Percentiles rank a stretch among this genome's conserved stretches.
phyloP scores from a whole-genome alignment of 64 coral and sea anemone genomes.

The Stylophora pistillata region DNA sequence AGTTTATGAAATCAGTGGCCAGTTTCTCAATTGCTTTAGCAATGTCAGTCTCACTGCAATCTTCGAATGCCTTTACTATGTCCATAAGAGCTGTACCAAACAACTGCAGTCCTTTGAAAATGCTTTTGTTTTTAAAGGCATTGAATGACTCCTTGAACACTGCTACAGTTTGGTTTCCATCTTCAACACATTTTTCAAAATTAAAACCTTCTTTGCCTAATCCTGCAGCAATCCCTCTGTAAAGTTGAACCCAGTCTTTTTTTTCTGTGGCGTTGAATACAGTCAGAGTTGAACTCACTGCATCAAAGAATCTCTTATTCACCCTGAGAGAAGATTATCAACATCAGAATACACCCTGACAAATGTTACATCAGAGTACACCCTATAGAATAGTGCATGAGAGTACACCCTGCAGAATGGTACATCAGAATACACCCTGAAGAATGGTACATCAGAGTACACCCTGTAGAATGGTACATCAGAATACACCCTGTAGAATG shows the following conservation, averaged over 20 bases:
- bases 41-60: slow-evolving; percentile 74
- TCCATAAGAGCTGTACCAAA: slow-evolving; percentile 73
- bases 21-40: slow-evolving; percentile 82
- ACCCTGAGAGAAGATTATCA: slow-evolving; percentile 29
- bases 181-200: slow-evolving; percentile 82
- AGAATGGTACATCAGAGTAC: no score
- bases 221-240: slow-evolving; percentile 71
- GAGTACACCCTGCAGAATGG: no score
- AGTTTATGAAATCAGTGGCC: slow-evolving; percentile 79
- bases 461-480: no score
- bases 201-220: slow-evolving; percentile 67
- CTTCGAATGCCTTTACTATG: slow-evolving; percentile 71
- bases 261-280: slow-evolving; percentile 57
- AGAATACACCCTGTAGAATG: no score
- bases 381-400: no score
- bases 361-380: no score
- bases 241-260: slow-evolving; percentile 83
- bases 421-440: no score
- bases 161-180: slow-evolving; percentile 80
- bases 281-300: slow-evolving; percentile 55
- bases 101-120: slow-evolving; percentile 72
- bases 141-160: slow-evolving; percentile 71
- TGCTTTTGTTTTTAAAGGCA: slow-evolving; percentile 71
- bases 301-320: slow-evolving; percentile 80
- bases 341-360: no score